These are phyloP conservation scores for Diogma glabrata DNA, from an alignment of 2,888 invertebrate species.

Conservation along the genomic window DNA sequence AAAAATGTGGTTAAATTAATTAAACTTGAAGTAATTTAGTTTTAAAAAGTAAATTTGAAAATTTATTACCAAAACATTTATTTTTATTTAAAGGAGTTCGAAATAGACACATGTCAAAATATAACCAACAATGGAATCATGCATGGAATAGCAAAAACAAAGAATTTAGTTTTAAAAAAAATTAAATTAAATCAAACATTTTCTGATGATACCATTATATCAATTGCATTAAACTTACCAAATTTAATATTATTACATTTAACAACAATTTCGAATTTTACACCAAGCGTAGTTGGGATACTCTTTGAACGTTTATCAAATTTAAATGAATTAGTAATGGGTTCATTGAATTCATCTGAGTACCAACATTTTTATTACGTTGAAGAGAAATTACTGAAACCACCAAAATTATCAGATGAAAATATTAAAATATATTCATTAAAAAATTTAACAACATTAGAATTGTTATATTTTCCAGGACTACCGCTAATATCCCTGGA, in stretches of 20 bases:
- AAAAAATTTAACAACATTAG: not conserved
- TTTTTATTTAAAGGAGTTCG: not conserved
- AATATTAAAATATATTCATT: not conserved
- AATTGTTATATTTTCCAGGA: too few relatives aligned
- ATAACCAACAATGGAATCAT: not conserved
- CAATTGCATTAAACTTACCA: not conserved
- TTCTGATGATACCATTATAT: constrained; percentile 2
- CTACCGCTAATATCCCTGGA: too few relatives aligned
- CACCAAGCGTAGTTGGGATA: not conserved
- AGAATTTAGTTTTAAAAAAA: not conserved
- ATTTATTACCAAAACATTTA: not conserved
- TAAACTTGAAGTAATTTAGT: constrained; percentile 4
- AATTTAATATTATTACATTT: not conserved
- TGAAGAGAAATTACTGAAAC: not conserved
- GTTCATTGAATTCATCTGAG: not conserved
- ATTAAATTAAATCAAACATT: not conserved
- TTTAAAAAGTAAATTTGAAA: too few relatives aligned
- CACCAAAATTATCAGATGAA: not conserved
- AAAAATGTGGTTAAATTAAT: not conserved
- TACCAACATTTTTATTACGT: not conserved
- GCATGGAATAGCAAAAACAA: not conserved
- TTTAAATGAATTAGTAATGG: not conserved
- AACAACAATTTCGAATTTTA: not conserved
- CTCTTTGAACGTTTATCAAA: constrained; percentile 5
- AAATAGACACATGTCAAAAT: constrained; percentile 1